Conservation (phyloP, 2,113 vertebrate species). For the Dasyurus viverrinus region DNA sequence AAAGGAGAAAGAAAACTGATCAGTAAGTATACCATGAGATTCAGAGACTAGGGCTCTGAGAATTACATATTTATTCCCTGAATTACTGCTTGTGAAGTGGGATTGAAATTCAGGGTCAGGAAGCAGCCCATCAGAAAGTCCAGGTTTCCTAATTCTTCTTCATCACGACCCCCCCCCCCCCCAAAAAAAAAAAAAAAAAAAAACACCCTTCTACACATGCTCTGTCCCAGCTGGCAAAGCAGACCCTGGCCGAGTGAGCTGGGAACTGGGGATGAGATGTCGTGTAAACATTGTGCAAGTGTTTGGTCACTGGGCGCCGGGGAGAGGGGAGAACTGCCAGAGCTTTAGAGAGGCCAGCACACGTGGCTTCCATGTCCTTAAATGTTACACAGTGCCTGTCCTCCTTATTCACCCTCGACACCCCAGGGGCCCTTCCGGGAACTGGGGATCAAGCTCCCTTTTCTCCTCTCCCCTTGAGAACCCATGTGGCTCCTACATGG, state of each 20-base stretch:
- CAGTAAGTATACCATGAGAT: neutral
- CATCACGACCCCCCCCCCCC: neutral
- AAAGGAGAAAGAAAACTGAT: neutral
- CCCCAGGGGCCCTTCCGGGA: neutral
- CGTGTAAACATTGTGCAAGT: neutral
- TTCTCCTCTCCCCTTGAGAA: neutral
- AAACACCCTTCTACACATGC: neutral
- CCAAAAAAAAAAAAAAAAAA: neutral
- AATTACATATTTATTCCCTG: neutral
- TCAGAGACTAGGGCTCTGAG: neutral
- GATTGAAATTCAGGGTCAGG: neutral
- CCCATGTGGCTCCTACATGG: neutral
- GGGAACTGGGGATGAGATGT: constrained; percentile 2
- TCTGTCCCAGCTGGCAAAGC: neutral
- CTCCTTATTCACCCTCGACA: neutral
- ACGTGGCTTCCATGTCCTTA: neutral
- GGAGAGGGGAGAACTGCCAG: neutral
- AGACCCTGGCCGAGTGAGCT: neutral
- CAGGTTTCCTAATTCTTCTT: neutral
- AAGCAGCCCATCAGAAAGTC: neutral
- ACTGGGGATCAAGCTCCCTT: neutral
- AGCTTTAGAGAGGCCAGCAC: neutral
- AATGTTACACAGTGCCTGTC: neutral
- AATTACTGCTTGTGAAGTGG: neutral
- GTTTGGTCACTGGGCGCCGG: neutral